Percentiles rank a stretch among this genome's conserved stretches.
Evolutionary conservation across 2,888 invertebrate species (phyloP).

Genomic region (Itoplectis maculator): DNA sequence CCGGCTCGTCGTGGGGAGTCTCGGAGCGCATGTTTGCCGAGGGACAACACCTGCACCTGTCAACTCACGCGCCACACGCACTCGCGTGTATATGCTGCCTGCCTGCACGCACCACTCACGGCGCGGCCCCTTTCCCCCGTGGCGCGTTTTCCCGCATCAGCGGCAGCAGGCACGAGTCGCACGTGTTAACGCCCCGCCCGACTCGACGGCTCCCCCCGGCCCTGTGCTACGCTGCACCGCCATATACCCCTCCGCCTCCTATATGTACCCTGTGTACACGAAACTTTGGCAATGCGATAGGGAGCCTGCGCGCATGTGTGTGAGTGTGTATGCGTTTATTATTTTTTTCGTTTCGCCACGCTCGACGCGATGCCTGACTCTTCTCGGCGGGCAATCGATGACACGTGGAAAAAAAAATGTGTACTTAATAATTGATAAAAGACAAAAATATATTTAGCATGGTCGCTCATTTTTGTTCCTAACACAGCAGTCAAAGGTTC

Average conservation of each 20-base stretch:
- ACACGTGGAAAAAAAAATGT: not conserved
- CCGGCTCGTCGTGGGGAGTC: constrained; percentile 48
- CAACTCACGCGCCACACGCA: constrained; percentile 50
- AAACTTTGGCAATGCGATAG: constrained; percentile 9
- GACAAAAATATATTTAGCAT: no score
- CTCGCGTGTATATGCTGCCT: not conserved
- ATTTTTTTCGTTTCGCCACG: not conserved
- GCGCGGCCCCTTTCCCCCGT: not conserved
- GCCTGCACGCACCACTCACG: constrained; percentile 36
- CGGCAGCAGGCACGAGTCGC: constrained; percentile 52
- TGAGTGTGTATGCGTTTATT: not conserved
- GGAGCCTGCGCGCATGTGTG: no score
- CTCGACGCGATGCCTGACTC: not conserved
- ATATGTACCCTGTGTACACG: not conserved
- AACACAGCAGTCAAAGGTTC: no score
- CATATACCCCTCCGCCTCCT: not conserved
- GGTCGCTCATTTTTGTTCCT: no score
- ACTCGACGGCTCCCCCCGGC: constrained; percentile 21
- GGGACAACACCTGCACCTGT: constrained; percentile 63
- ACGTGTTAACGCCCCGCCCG: constrained; percentile 43
- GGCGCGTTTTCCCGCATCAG: constrained; percentile 39
- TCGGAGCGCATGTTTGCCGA: constrained; percentile 49
- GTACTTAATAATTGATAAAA: not conserved
- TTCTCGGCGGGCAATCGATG: not conserved
- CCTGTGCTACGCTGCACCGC: not conserved